Evolutionary conservation across 2,113 vertebrate species (phyloP).

Genomic region (Monopterus albus): DNA sequence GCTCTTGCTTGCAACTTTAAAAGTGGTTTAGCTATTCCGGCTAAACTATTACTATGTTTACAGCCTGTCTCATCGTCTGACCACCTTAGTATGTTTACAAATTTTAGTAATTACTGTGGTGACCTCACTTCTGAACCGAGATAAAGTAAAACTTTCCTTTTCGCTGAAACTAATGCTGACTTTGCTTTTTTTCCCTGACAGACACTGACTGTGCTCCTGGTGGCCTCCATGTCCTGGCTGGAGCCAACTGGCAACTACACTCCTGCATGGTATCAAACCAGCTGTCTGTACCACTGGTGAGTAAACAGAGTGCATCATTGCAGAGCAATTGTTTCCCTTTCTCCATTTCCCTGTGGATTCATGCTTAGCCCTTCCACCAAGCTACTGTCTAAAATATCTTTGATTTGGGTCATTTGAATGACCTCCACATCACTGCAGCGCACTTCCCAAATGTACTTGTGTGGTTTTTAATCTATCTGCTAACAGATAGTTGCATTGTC

Average conservation of each 20-base stretch:
- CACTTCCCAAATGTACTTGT: constrained; percentile 11
- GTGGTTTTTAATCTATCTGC: constrained; percentile 27
- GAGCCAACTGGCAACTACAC: neutral
- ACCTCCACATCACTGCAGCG: neutral
- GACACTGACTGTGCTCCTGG: neutral
- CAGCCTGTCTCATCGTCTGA: neutral
- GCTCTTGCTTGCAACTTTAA: neutral
- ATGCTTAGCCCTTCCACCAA: neutral
- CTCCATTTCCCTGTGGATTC: neutral
- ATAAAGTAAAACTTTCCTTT: neutral
- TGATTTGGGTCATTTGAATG: constrained; percentile 1
- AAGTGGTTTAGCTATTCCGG: neutral
- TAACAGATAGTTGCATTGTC: constrained; percentile 55
- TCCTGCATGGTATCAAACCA: neutral
- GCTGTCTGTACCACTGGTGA: constrained; percentile 13
- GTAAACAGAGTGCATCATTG: neutral
- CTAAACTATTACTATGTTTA: neutral
- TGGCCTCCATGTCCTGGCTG: neutral
- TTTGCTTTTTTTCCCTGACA: constrained; percentile 5
- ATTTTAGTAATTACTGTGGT: neutral
- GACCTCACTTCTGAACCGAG: no score
- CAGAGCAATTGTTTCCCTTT: neutral
- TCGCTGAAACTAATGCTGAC: neutral
- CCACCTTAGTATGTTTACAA: neutral
- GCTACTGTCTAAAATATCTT: constrained; percentile 9